Conservation (phyloP, 2,113 vertebrate species). For the Saimiri boliviensis region DNA sequence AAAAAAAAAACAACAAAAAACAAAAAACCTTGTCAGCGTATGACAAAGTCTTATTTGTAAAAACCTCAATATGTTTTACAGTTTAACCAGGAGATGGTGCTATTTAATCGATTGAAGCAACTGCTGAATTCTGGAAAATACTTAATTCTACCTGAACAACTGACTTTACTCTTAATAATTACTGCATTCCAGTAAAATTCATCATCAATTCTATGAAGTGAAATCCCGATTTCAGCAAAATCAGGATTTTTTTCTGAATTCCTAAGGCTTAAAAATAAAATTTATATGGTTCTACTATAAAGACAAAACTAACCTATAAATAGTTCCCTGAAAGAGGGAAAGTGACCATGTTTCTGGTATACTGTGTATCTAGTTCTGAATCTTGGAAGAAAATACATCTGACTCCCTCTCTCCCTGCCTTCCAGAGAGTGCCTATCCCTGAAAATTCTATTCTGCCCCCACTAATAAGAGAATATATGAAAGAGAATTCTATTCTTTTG, state of each 20-base stretch:
- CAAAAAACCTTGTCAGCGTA: neutral
- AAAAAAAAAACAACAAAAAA: too few relatives aligned
- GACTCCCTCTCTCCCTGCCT: neutral
- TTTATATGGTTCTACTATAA: neutral
- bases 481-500: neutral
- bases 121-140: neutral
- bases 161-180: neutral
- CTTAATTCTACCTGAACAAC: neutral
- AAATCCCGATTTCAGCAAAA: neutral
- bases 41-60: neutral
- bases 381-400: neutral
- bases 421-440: neutral
- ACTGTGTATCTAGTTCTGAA: neutral
- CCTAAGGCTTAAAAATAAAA: conserved; percentile 22
- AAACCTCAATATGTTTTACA: neutral
- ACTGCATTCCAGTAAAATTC: neutral
- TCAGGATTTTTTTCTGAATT: neutral
- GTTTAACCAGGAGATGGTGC: conserved; percentile 71
- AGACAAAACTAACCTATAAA: neutral
- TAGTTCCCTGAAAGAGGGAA: neutral
- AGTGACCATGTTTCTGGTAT: neutral
- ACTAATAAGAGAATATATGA: neutral
- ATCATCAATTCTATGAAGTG: neutral
- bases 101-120: conserved; percentile 20
- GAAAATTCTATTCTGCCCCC: neutral